Percentiles rank a stretch among this genome's conserved stretches.
Conservation (phyloP, 1,140 invertebrate species). For the Lineus longissimus region DNA sequence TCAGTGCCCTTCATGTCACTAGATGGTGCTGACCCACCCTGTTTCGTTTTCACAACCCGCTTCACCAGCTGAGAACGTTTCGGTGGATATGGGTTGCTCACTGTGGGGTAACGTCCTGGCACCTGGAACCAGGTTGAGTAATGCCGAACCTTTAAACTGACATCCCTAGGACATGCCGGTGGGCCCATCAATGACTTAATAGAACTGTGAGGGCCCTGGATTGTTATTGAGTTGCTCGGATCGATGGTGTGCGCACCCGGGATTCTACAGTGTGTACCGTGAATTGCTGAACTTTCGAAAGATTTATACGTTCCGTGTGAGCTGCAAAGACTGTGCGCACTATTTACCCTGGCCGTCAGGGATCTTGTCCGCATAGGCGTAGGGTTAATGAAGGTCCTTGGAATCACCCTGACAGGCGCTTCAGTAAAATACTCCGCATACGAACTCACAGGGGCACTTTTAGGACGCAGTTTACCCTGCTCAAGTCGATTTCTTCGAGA, state of each 20-base stretch:
- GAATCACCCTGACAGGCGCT: too few relatives aligned
- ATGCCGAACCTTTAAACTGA: slow-evolving; percentile 29
- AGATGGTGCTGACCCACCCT: too few relatives aligned
- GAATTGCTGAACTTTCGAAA: slow-evolving; percentile 12
- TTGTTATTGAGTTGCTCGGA: slow-evolving; percentile 24
- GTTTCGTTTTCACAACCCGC: too few relatives aligned
- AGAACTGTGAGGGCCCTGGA: slow-evolving; percentile 33
- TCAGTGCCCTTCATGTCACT: too few relatives aligned
- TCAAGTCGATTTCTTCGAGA: too few relatives aligned
- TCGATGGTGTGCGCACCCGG: slow-evolving; percentile 23
- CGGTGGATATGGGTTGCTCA: slow-evolving; percentile 20
- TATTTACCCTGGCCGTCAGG: slow-evolving; percentile 10
- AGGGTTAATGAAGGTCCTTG: too few relatives aligned
- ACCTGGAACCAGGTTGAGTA: slow-evolving; percentile 46
- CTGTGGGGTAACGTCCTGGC: slow-evolving; percentile 36
- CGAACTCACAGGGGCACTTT: slow-evolving; percentile 23
- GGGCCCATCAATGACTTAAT: slow-evolving; percentile 32
- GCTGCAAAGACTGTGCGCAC: slow-evolving; percentile 20
- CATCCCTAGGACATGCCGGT: slow-evolving; percentile 25
- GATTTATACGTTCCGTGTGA: slow-evolving; percentile 15
- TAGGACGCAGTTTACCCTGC: neutral
- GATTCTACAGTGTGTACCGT: slow-evolving; percentile 25
- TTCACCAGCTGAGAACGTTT: slow-evolving; percentile 31
- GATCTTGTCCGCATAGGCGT: too few relatives aligned
- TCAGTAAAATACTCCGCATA: slow-evolving; percentile 24